Evolutionary conservation across 2,113 vertebrate genomes (phyloP), one percentile per base, ranked within the genome.

Genomic region (Oceanites oceanicus): DNA sequence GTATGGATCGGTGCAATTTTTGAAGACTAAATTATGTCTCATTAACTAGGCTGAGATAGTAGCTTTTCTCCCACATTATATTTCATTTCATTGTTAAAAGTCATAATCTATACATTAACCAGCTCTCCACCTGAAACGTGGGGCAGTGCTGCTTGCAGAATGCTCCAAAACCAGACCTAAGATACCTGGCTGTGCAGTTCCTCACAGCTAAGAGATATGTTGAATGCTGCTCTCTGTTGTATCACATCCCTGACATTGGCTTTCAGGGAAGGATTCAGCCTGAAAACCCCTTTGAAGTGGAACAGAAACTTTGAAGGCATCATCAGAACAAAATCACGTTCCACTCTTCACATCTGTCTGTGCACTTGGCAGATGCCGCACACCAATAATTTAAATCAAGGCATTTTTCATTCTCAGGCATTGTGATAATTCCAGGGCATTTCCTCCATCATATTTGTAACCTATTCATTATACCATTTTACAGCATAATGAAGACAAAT

Each of bases 401-500:
- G 90, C 26, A 68, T 86, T 96, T 94, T 91, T 96, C 72, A 66
- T 92, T 97, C 92, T 96, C 66, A n/a, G 79, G 38, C 80, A 75
- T 96, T 91, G 71, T 83, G 92, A 95, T 96, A 86, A 93, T 97
- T 97, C 91, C 71, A 84, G 95, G 50, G 52, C 70, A 97, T 97
- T 97, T 96, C 92, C 74, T 87, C 88, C 91, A 94, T 82, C 22
- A 90, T 97, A 96, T 97, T 97, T 97, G 92, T 96, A 98, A 97
- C 76, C 96, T 96, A 96, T 97, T 97, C 94, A 97, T 98, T 98
- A 98, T 67, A 90, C 62, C 42, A 55, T 97, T 98, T 98, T 97
- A 80, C 88, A 32, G 34, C 86, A 82, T 98, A 98, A 98, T 98
- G 97, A 98, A 98, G 98, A 98, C 96, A 97, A 98, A 98, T 97